Percentiles rank a stretch among this genome's conserved stretches.
phyloP scores from a whole-genome alignment of 2,888 invertebrate species.

The Proisotoma minuta region DNA sequence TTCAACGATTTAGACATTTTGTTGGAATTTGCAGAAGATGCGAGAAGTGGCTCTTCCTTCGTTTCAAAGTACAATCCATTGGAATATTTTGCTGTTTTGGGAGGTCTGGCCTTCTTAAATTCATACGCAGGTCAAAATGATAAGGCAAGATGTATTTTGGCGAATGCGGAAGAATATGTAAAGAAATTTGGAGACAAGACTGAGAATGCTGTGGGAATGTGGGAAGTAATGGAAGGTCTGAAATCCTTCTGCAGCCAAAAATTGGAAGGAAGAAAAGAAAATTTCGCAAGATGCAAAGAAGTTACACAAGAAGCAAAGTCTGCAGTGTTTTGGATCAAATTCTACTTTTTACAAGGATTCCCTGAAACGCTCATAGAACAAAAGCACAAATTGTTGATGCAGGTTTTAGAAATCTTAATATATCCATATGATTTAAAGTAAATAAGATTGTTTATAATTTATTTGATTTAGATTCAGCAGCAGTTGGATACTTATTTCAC shows the following conservation, averaged over 20 bases:
- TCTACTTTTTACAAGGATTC: neutral
- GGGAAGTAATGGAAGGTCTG: neutral
- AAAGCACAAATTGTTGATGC: too few relatives aligned
- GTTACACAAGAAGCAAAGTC: neutral
- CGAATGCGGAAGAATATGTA: neutral
- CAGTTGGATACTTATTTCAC: too few relatives aligned
- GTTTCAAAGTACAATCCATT: neutral
- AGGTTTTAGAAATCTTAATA: too few relatives aligned
- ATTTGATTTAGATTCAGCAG: too few relatives aligned
- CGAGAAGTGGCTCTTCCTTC: neutral
- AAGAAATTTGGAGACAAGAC: neutral
- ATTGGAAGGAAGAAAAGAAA: neutral
- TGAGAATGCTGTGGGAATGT: neutral
- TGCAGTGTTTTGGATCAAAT: neutral
- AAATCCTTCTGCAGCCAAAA: neutral
- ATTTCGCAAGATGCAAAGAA: neutral
- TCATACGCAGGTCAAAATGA: neutral
- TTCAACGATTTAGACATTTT: neutral
- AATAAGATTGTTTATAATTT: too few relatives aligned
- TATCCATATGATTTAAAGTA: too few relatives aligned
- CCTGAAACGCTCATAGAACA: too few relatives aligned
- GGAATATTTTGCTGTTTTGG: conserved; percentile 1
- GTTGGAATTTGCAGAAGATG: neutral
- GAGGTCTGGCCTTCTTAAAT: neutral
- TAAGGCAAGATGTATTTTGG: neutral